phyloP scores from a whole-genome alignment of 2,888 invertebrate species.

The Macrosiphum euphorbiae region DNA sequence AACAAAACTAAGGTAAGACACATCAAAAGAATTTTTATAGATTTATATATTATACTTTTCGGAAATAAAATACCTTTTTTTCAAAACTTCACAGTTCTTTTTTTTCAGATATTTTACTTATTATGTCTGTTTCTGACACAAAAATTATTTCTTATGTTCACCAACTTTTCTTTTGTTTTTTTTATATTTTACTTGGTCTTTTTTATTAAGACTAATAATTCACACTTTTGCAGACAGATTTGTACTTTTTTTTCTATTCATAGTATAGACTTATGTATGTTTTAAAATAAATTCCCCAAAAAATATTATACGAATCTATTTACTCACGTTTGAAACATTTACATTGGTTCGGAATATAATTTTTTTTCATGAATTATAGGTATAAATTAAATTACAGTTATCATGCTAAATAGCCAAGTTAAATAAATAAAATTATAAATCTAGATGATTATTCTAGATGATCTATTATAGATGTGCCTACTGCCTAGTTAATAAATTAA shows the following conservation, averaged over 20 bases:
- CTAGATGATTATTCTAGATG: neutral
- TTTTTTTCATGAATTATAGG: neutral
- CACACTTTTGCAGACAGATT: constrained; percentile 25
- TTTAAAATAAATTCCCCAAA: neutral
- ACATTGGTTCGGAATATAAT: neutral
- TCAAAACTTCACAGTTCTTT: constrained; percentile 15
- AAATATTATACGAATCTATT: neutral
- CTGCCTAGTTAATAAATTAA: neutral
- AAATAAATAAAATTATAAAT: neutral
- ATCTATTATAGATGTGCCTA: neutral
- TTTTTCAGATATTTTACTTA: constrained; percentile 45
- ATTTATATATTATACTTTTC: constrained; percentile 6
- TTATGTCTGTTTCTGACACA: constrained; percentile 24
- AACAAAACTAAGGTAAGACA: neutral
- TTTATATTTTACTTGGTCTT: neutral
- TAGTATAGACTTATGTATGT: constrained; percentile 6
- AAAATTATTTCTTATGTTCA: constrained; percentile 40
- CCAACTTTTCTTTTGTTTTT: constrained; percentile 42
- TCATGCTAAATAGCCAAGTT: neutral
- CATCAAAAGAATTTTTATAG: constrained; percentile 13
- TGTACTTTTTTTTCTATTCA: neutral
- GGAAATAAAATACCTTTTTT: constrained; percentile 35
- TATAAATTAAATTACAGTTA: neutral
- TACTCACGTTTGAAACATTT: neutral
- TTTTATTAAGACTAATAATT: constrained; percentile 27